Evolutionary conservation across 2,797 vertebrate species (phyloP), one percentile per base, ranked within the genome.

Genomic region (Schizopygopsis malacanthus): DNA sequence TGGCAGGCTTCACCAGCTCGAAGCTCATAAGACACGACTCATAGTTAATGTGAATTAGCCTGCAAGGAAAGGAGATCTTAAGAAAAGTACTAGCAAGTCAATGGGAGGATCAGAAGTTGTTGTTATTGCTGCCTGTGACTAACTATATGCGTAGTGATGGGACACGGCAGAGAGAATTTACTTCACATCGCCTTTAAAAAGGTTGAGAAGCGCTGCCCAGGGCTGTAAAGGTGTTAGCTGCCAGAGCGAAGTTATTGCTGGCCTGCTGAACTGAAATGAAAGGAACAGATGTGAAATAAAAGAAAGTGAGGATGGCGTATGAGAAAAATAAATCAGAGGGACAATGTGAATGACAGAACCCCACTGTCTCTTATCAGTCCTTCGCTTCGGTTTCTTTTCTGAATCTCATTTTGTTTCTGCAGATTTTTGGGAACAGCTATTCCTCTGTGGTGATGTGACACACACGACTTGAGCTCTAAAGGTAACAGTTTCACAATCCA

Each of bases 311-410:
- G 91, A 93, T 94, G 93, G 92, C 89, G 92, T 93, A 92, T 92
- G 87, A 90, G 91, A 91, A 93, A 93, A 92, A 89, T 87, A 77
- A 87, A 69, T 91, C 90, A 89, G 92, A 89, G 91, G 85, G 85
- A 89, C 72, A 90, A 87, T 87, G 84, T 93, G 92, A 93, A 94
- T 86, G 93, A 95, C 94, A 95, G 94, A 95, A 96, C 94, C 94
- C 95, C 94, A 95, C 94, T 94, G 92, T 95, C 93, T 95, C 94
- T 94, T 94, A 88, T 93, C 93, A 93, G 92, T 81, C 92, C 91
- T 93, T 94, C 87, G 92, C 91, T 88, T 72, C 22, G 47, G 84
- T 86, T 84, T 87, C 72, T 81, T 85, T 75, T 75, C 56, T 37
- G 50, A 70, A 78, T 85, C 16, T 79, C 43, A 39, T 85, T 84